A percentile compares a stretch with the other conserved stretches of the same genome.
Conservation (phyloP, 2,797 vertebrate species). For the Pangasius djambal region DNA sequence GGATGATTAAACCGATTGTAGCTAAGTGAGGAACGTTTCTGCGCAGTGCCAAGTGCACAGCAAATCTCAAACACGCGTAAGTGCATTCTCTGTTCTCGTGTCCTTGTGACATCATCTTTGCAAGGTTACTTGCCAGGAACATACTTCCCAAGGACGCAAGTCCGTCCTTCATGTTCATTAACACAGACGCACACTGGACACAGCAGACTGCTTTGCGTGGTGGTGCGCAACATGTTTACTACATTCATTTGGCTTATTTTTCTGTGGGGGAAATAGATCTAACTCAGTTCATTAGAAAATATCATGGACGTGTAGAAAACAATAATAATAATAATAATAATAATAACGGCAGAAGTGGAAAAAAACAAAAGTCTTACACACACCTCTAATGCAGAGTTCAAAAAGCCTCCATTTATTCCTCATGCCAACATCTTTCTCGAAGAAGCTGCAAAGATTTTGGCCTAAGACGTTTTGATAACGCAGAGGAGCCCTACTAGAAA, state of each 20-base stretch:
- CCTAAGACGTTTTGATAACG: background rate
- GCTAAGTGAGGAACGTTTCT: background rate
- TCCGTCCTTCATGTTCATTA: background rate
- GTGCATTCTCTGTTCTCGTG: background rate
- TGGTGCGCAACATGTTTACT: background rate
- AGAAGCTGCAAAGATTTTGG: slow-evolving; percentile 22
- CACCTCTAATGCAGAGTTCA: background rate
- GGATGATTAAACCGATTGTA: background rate
- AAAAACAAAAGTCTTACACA: background rate
- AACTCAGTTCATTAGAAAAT: background rate
- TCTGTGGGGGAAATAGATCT: too few relatives aligned
- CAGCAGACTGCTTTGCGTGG: background rate
- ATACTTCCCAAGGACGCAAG: background rate
- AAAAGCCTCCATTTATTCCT: slow-evolving; percentile 23
- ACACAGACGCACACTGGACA: background rate
- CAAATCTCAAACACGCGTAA: background rate
- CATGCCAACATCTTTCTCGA: background rate
- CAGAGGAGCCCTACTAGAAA: slow-evolving; percentile 21
- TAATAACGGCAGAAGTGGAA: slow-evolving; percentile 1
- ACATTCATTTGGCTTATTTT: background rate
- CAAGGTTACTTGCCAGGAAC: background rate
- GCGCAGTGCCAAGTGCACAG: too few relatives aligned
- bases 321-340: background rate
- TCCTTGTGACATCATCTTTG: background rate
- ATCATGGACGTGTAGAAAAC: background rate